Base-by-base conservation (phyloP, 1,140 invertebrate species). In the Lepidurus arcticus region DNA sequence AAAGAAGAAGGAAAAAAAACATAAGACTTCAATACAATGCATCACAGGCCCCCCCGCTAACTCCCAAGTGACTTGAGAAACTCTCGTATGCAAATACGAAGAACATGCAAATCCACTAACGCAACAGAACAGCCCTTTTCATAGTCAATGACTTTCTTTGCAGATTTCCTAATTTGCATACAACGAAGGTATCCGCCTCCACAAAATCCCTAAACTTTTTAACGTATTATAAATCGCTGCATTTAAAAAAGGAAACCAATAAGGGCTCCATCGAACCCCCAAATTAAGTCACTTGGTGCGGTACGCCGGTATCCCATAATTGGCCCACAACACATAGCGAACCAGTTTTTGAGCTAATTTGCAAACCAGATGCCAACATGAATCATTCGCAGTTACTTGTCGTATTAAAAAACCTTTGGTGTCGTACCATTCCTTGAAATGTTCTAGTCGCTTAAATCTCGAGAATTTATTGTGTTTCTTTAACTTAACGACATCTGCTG, bases 101-200 rank as follows among this genome's bases (percentile, higher is more conserved):
- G 53, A 13, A 21, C 53, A 65, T 65, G 53, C 53, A 65, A 65
- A 65, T 65, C 8, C 21, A n/a, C 53, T 7, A 34, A 65, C 13
- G 53, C 53, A 65, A 65, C 53, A 65, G 34, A 34, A 34, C 34
- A 34, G 34, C 21, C 53, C 53, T 21, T 65, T 65, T 65, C 53
- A 65, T 65, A 65, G 9, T 65, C 53, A 65, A 65, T 65, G 53
- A 16, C 53, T 65, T 65, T 65, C 53, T 65, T 65, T 65, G 53
- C 53, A 21, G 53, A 65, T 65, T 65, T 65, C 53, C 34, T 34
- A 34, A 65, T 65, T 65, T 13, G 53, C 53, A 65, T 65, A 65
- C 9, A 65, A 65, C 53, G 4, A n/a, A 34, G 34, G 3, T 13
- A 65, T 65, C 53, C 53, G 13, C 53, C 53, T 65, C 13, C 53